A percentile compares a stretch with the other conserved stretches of the same genome.
phyloP scores from a whole-genome alignment of 1,140 invertebrate genomes.

The Wasmannia auropunctata region DNA sequence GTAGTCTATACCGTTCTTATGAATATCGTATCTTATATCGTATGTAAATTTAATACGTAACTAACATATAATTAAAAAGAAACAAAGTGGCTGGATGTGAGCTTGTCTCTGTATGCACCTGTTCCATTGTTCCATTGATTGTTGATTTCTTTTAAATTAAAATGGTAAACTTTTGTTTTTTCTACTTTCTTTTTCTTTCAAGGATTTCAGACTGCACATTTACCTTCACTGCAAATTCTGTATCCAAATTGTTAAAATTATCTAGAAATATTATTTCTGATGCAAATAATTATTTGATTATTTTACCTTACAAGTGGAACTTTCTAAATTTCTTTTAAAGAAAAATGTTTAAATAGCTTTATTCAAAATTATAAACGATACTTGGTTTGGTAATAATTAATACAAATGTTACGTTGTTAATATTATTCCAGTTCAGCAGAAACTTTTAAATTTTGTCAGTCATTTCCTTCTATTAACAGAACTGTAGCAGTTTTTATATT shows the following conservation, averaged over 20 bases:
- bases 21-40: no score
- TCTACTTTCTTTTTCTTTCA: not conserved
- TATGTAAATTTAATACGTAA: constrained; percentile 79
- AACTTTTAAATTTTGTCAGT: not conserved
- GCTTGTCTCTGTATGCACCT: constrained; percentile 22
- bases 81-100: constrained; percentile 73
- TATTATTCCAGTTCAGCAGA: not conserved
- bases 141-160: not conserved
- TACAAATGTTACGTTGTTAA: not conserved
- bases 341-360: not conserved
- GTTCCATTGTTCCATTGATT: not conserved
- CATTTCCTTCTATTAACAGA: not conserved
- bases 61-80: constrained; percentile 71
- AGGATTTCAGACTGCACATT: no score
- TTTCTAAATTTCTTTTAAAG: no score
- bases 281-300: no score
- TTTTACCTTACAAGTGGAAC: no score
- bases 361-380: not conserved
- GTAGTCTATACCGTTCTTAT: constrained; percentile 70
- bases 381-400: not conserved
- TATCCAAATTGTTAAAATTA: not conserved
- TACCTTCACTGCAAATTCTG: not conserved
- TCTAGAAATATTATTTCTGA: no score
- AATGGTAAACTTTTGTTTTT: not conserved
- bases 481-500: not conserved